Evolutionary conservation across 2,113 vertebrate species (phyloP), one percentile per base, ranked within the genome.

Genomic region (Clarias macrocephalus): DNA sequence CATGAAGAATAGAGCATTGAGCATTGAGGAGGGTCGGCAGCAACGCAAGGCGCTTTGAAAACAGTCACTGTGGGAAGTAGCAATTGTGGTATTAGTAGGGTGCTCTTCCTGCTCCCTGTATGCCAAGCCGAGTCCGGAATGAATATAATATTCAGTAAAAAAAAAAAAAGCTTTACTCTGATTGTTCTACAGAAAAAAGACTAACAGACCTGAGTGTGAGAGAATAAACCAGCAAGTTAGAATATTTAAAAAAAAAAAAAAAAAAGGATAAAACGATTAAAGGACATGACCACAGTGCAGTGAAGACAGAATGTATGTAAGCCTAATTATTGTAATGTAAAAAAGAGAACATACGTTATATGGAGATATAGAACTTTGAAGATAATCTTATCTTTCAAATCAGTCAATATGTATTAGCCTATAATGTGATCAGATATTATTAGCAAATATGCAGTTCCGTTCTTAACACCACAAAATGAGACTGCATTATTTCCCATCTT

Each of bases 21-120:
- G 59, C 57, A n/a, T 80, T 2, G 85, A 70, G 65, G 54, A 60
- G 77, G 60, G 79, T 81, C 5, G 5, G 57, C 79, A 81, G 19
- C 2, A 42, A 37, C 5, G 77, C 77, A 42, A 72, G 21, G 19
- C 85, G 56, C 54, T 56, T 86, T 70, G 52, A 86, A 52, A 68
- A 80, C 59, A 81, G 65, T 81, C 85, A 21, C n/a, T 6, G 63
- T 81, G 65, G 76, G 54, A 86, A 59, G 65, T 56, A 48, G 60
- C 60, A 80, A 80, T 68, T 86, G 75, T 86, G 85, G 28, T 21
- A 63, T 80, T 33, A 81, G 54, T 81, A 28, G 81, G 77, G 30
- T 57, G 12, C 52, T 70, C 62, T 86, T 86, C 85, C 85, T 86
- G 85, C 52, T 86, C 76, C 21, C 63, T 80, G 72, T 63, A 63